Base-by-base conservation (phyloP, 2,888 invertebrate species). In the Hoplodrina blanda region DNA sequence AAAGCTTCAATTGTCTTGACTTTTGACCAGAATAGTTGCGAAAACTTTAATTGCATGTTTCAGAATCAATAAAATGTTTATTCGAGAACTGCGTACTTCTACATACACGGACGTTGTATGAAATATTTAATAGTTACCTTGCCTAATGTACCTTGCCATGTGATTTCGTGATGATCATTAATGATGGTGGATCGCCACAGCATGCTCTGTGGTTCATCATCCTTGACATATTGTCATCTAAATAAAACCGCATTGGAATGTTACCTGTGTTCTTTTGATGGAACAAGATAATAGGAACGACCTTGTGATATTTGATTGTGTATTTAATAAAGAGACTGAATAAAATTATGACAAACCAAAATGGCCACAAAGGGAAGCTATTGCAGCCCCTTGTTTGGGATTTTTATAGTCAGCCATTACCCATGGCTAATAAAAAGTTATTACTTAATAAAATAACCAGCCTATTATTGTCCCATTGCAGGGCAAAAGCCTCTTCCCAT, bases 141-240 rank as follows among this genome's bases (percentile, higher is more conserved):
- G 60, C 54, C 6, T 60, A 50, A 59, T 11, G 2, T 25, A 44
- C 37, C 7, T 7, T 44, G 6, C 19, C 7, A 15, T 37, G 2
- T n/a, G n/a, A 17, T 55, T 50, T 62, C 44, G 25, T 50, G 53
- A 49, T 46, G 5, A 50, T 17, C 71, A 13, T 53, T 4, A 46
- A 55, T 60, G 30, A 60, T 60, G 33, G 17, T 15, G 13, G 11
- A 7, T 62, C n/a, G 15, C 52, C 15, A 44, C 41, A 44, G 50
- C 37, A 55, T 72, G 41, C 15, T 62, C 59, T 56, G n/a, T 19
- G 50, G 57, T 52, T 20, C 20, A 30, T 33, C 53, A 77, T 61
- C 76, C 67, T 77, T 76, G 78, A 73, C 73, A 67, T 72, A 66
- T 63, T 20, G 33, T 72, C 62, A 13, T 66, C 49, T 13, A 46